Percentiles rank a stretch among this genome's conserved stretches.
These are phyloP conservation scores for Hyalella azteca DNA, from an alignment of 2,888 invertebrate genomes.

Conservation along the genomic window DNA sequence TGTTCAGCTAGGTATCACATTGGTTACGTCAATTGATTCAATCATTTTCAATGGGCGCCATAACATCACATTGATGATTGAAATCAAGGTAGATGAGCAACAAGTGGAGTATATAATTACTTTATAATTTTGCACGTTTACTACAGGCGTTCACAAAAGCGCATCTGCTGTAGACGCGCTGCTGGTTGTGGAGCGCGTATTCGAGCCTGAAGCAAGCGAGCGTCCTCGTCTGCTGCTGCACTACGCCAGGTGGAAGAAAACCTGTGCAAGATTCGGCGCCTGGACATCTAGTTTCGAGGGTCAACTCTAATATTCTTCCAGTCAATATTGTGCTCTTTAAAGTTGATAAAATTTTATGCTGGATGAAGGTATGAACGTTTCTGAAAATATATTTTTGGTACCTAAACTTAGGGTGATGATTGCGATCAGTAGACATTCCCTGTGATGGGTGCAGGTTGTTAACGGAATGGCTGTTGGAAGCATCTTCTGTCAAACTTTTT, in stretches of 20 bases:
- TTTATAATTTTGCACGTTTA: background rate
- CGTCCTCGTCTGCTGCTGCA: background rate
- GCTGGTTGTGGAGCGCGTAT: constrained; percentile 33
- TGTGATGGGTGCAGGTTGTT: no score
- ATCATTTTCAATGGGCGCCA: background rate
- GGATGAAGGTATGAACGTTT: no score
- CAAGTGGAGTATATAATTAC: no score
- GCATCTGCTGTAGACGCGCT: background rate
- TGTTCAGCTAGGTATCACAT: background rate
- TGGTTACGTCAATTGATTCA: background rate
- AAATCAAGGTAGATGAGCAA: background rate
- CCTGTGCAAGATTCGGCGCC: background rate
- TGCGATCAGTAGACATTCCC: no score
- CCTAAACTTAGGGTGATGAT: no score
- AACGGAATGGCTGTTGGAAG: no score
- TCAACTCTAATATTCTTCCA: no score
- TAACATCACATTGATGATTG: background rate
- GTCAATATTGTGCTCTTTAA: no score
- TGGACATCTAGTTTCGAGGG: constrained; percentile 16
- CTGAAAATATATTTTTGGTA: no score
- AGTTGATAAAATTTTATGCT: no score
- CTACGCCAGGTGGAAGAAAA: constrained; percentile 12
- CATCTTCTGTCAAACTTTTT: no score
- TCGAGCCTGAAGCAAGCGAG: background rate
- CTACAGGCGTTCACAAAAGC: background rate